Evolutionary conservation across 2,113 vertebrate genomes (phyloP).

Genomic region (Phalacrocorax brasilianus): DNA sequence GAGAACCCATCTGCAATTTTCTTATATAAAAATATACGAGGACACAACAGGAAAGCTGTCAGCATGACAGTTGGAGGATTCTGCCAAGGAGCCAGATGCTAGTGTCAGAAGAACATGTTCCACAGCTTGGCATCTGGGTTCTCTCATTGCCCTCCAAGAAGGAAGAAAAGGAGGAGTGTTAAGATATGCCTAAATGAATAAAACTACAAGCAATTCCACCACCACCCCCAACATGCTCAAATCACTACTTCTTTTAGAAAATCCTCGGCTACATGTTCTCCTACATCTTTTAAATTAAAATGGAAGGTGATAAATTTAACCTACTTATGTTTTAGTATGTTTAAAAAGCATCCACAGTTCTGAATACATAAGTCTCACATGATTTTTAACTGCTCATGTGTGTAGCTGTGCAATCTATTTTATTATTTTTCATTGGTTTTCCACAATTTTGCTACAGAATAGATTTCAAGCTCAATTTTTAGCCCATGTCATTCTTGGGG

Average conservation of each 20-base stretch:
- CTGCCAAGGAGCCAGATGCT: constrained; percentile 70
- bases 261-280: constrained; percentile 43
- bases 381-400: constrained; percentile 29
- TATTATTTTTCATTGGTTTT: neutral
- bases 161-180: constrained; percentile 70
- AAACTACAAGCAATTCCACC: constrained; percentile 53
- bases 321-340: constrained; percentile 47
- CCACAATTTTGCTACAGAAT: neutral
- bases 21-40: constrained; percentile 69
- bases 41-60: constrained; percentile 74
- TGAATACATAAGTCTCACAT: constrained; percentile 37
- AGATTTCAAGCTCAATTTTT: neutral
- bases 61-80: constrained; percentile 72
- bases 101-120: constrained; percentile 79
- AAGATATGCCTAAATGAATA: constrained; percentile 72
- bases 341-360: constrained; percentile 6
- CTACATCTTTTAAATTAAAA: constrained; percentile 62
- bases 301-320: constrained; percentile 54
- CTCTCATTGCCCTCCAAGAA: constrained; percentile 61
- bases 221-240: constrained; percentile 49
- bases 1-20: constrained; percentile 61
- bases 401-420: constrained; percentile 24
- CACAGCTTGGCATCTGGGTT: constrained; percentile 76
- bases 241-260: constrained; percentile 54
- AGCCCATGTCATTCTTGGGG: neutral